Base-by-base conservation (phyloP, 2,888 invertebrate species). In the Hypomecis punctinalis region DNA sequence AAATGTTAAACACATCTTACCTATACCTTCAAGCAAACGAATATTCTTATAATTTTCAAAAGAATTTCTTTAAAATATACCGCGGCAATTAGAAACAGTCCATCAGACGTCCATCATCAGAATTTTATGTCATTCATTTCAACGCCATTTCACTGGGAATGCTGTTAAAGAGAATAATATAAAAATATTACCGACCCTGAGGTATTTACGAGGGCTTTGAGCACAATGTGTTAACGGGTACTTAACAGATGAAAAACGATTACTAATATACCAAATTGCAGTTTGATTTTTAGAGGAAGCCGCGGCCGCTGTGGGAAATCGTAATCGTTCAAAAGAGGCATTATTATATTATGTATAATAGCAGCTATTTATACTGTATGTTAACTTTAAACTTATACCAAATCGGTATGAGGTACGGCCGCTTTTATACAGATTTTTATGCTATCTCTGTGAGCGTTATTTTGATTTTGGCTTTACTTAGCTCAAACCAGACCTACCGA, bases 71-170 rank as follows among this genome's bases (percentile, higher is more conserved):
- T 37, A 43, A 53, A 48, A 58, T 13, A 13, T 43, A 43, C 63
- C 54, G 49, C 48, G n/a, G 56, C 57, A 54, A 60, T 64, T 64
- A 64, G 51, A 52, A 60, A 51, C 59, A 43, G 59, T 49, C 49
- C 45, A 51, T 43, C 59, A 45, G 36, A 45, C 48, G 64, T 60
- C 60, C 55, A 46, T 47, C 60, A 46, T 37, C 40, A 64, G 51
- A 60, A 36, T 64, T 64, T 64, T 64, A 64, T 64, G 45, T 60
- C 64, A 60, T 48, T 64, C 51, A 60, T 64, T 64, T 33, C 54
- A 39, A 59, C 33, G 33, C 52, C 37, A 59, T 49, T 48, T 46
- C 49, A 43, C 39, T 45, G 5, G 43, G 54, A 53, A 63, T 51
- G 63, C 35, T 42, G 49, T 43, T 54, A 49, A 61, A 42, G 55